Evolutionary conservation across 2,888 invertebrate genomes (phyloP).

Genomic region (Octodonta nipae): DNA sequence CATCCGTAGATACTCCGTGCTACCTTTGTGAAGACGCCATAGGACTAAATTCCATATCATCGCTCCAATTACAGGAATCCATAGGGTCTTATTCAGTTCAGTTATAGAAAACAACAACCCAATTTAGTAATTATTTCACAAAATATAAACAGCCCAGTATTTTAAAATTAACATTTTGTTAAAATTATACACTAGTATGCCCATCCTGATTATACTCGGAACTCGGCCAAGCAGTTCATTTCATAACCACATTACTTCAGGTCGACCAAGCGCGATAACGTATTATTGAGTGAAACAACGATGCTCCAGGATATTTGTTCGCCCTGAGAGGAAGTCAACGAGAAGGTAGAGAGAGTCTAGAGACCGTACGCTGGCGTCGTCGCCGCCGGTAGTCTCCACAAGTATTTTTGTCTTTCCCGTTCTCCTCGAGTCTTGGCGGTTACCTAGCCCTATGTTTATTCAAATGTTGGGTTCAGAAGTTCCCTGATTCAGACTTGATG

Average conservation of each 20-base stretch:
- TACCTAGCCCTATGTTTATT: conserved; percentile 20
- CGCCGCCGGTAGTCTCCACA: conserved; percentile 1
- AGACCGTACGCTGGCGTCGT: neutral
- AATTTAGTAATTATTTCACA: too few species aligned
- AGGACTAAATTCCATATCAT: too few species aligned
- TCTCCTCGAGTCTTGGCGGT: neutral
- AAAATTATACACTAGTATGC: too few species aligned
- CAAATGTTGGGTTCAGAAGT: conserved; percentile 14
- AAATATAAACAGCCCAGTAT: too few species aligned
- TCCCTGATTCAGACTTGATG: neutral
- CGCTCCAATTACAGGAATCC: too few species aligned
- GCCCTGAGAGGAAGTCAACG: conserved; percentile 7
- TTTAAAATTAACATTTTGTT: too few species aligned
- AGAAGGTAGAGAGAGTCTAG: neutral
- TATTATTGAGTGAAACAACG: conserved; percentile 36
- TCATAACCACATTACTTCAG: conserved; percentile 35
- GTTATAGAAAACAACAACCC: too few species aligned
- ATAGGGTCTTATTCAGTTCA: too few species aligned
- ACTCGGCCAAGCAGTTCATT: too few species aligned
- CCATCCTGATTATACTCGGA: too few species aligned
- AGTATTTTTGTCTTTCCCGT: neutral
- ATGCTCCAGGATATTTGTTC: conserved; percentile 31
- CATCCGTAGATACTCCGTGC: too few species aligned
- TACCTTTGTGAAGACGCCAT: too few species aligned
- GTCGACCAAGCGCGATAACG: conserved; percentile 35